A percentile compares a stretch with the other conserved stretches of the same genome.
Evolutionary conservation across 1,140 invertebrate genomes (phyloP).

Genomic region (Ericerus pela): DNA sequence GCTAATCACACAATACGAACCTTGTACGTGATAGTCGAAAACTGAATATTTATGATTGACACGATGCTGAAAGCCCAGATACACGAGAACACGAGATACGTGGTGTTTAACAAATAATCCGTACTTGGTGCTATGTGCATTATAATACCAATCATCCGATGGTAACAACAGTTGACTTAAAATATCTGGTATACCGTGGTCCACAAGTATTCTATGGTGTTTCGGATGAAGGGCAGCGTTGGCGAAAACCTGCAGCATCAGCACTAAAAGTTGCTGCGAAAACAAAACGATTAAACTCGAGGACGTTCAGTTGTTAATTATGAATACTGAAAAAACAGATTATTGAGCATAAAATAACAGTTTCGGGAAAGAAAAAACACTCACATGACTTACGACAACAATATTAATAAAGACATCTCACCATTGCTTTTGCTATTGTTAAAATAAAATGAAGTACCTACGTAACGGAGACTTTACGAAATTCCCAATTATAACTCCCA

Average conservation of each 20-base stretch:
- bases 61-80: constrained; percentile 34
- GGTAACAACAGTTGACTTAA: constrained; percentile 51
- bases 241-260: constrained; percentile 49
- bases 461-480: too few relatives aligned
- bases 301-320: background rate
- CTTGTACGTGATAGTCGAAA: constrained; percentile 5
- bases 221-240: constrained; percentile 42
- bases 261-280: constrained; percentile 49
- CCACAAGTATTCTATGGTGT: constrained; percentile 39
- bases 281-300: too few relatives aligned
- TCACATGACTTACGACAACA: background rate
- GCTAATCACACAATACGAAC: too few relatives aligned
- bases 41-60: constrained; percentile 26
- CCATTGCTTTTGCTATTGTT: too few relatives aligned
- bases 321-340: background rate
- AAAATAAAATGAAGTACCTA: too few relatives aligned
- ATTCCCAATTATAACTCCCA: too few relatives aligned
- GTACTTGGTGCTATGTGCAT: constrained; percentile 54
- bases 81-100: constrained; percentile 47
- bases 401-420: too few relatives aligned
- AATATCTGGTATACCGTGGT: constrained; percentile 46
- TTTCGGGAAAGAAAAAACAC: background rate
- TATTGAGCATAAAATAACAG: too few relatives aligned
- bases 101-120: constrained; percentile 56
- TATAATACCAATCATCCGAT: constrained; percentile 61